These are phyloP conservation scores for Hirtodrosophila histrioides DNA, from an alignment of 2,888 invertebrate species.

Conservation along the genomic window DNA sequence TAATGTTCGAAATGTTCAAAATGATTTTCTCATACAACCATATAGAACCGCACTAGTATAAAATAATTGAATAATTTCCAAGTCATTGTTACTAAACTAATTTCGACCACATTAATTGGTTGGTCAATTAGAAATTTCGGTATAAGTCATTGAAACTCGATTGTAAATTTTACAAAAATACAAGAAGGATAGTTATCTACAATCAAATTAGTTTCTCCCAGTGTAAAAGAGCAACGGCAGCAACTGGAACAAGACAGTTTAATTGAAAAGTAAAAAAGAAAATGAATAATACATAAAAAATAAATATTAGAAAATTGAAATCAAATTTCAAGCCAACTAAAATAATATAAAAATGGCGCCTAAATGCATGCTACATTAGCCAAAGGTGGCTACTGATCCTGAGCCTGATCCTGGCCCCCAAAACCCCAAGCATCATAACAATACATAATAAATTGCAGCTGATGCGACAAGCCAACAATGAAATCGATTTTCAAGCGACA, in stretches of 20 bases:
- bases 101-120: no score
- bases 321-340: conserved; percentile 26
- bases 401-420: background rate
- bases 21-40: no score
- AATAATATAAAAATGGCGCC: conserved; percentile 16
- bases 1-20: no score
- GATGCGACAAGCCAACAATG: conserved; percentile 59
- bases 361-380: conserved; percentile 42
- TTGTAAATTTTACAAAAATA: no score
- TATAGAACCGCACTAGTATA: no score
- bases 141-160: no score
- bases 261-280: conserved; percentile 41
- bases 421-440: conserved; percentile 52
- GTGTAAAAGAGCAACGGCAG: conserved; percentile 25
- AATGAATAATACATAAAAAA: background rate
- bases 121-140: no score
- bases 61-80: no score
- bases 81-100: no score
- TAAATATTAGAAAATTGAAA: conserved; percentile 2
- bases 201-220: conserved; percentile 14
- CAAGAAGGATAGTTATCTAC: no score
- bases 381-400: conserved; percentile 28
- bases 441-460: conserved; percentile 62
- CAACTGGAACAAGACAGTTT: conserved; percentile 32
- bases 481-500: conserved; percentile 61